Conservation (phyloP, 2,797 vertebrate genomes). For the Nannoperca obscura region DNA sequence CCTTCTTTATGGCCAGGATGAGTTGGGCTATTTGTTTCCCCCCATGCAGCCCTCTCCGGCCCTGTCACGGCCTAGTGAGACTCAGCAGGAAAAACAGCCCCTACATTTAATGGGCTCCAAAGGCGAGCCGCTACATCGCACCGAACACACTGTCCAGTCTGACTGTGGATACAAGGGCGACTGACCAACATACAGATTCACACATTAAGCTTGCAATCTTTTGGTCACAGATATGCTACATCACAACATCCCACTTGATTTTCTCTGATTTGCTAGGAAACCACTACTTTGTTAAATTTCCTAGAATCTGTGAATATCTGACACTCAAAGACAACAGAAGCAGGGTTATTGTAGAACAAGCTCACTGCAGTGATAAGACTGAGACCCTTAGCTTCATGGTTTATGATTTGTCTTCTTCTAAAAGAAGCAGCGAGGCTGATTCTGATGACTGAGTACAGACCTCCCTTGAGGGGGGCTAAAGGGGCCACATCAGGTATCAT, state of each 20-base stretch:
- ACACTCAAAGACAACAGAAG: conserved; percentile 17
- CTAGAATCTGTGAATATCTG: conserved; percentile 18
- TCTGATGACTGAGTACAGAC: conserved; percentile 75
- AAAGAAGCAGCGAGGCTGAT: conserved; percentile 67
- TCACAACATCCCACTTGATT: not conserved
- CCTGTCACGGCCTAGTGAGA: conserved; percentile 85
- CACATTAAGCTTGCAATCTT: conserved; percentile 37
- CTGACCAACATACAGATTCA: conserved; percentile 66
- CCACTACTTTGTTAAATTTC: conserved; percentile 22
- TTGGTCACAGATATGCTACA: conserved; percentile 7
- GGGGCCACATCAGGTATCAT: conserved; percentile 81
- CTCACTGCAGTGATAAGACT: conserved; percentile 1
- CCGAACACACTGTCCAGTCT: conserved; percentile 68
- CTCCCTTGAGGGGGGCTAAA: conserved; percentile 58
- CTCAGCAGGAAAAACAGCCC: conserved; percentile 84
- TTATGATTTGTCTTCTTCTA: conserved; percentile 56
- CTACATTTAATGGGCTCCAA: conserved; percentile 85
- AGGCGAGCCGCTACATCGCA: conserved; percentile 68
- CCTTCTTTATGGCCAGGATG: conserved; percentile 86
- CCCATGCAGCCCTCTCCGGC: conserved; percentile 81
- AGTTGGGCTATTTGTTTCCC: conserved; percentile 88
- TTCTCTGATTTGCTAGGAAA: conserved; percentile 37
- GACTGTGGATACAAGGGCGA: conserved; percentile 40
- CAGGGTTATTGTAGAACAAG: conserved; percentile 15
- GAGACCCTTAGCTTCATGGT: conserved; percentile 49